Evolutionary conservation across 2,888 invertebrate genomes (phyloP).

Genomic region (Eupithecia pulchellata): DNA sequence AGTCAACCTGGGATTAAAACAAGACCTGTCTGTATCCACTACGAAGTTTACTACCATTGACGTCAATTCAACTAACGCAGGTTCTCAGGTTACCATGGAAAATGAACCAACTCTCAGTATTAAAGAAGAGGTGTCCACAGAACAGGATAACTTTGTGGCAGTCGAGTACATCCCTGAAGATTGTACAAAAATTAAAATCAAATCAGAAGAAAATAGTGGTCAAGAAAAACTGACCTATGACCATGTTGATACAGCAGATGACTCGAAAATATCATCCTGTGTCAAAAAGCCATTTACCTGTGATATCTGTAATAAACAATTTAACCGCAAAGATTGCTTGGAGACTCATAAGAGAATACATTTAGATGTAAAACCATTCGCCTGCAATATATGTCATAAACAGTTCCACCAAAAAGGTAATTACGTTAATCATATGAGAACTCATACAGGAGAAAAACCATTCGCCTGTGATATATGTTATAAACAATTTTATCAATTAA

Average conservation of each 20-base stretch:
- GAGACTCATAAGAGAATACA: neutral
- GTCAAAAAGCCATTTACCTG: neutral
- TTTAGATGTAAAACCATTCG: neutral
- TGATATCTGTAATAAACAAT: slow-evolving; percentile 1
- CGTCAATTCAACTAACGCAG: neutral
- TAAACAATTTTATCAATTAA: neutral
- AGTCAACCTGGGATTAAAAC: neutral
- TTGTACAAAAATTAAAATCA: neutral
- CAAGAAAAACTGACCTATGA: neutral
- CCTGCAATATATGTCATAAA: neutral
- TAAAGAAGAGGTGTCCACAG: neutral
- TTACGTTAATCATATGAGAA: neutral
- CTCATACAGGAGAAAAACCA: neutral
- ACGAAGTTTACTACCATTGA: neutral
- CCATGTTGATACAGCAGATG: neutral
- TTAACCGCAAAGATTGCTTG: neutral
- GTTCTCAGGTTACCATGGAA: neutral
- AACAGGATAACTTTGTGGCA: neutral
- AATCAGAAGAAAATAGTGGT: neutral
- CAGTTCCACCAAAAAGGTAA: neutral
- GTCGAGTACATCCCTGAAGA: neutral
- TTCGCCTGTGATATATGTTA: neutral
- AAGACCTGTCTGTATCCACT: neutral
- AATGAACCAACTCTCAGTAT: neutral
- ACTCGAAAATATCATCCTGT: neutral